Conservation (phyloP, 1,140 invertebrate genomes). For the Helicorthomorpha holstii region DNA sequence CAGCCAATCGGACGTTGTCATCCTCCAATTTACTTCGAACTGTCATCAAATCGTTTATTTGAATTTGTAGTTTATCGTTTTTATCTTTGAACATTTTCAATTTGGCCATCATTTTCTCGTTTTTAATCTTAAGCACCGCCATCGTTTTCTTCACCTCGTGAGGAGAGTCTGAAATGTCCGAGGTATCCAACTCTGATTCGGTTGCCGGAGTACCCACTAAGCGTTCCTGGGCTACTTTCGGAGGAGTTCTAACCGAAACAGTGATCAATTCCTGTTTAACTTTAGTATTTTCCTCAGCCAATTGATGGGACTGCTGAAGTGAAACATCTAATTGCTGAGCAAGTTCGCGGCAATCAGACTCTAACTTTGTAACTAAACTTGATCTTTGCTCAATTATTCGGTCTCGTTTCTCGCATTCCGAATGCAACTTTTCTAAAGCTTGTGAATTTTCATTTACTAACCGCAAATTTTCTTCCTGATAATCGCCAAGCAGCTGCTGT, state of each 20-base stretch:
- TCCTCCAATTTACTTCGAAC: background rate
- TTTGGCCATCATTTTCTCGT: constrained; percentile 23
- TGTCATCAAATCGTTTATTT: constrained; percentile 5
- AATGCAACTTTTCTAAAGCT: too few species aligned
- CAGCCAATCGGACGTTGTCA: background rate
- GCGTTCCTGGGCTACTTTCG: background rate
- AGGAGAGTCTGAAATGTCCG: background rate
- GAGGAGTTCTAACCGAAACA: background rate
- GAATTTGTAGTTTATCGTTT: constrained; percentile 20
- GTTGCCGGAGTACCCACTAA: background rate
- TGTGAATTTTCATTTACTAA: too few species aligned
- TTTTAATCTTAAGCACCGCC: constrained; percentile 18
- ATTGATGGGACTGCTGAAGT: too few species aligned
- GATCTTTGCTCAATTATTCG: too few species aligned
- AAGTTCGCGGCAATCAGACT: too few species aligned
- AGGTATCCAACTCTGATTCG: too few species aligned
- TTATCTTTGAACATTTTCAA: constrained; percentile 23
- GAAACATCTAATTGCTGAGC: too few species aligned
- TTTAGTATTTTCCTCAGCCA: too few species aligned
- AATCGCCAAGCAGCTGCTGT: too few species aligned
- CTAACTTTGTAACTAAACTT: too few species aligned
- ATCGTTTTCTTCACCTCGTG: constrained; percentile 13
- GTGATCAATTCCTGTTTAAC: background rate
- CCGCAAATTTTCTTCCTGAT: too few species aligned
- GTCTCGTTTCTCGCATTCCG: too few species aligned